Evolutionary conservation across 2,888 invertebrate species (phyloP), one percentile per base, ranked within the genome.

Genomic region (Xestoiulus laeticollis): DNA sequence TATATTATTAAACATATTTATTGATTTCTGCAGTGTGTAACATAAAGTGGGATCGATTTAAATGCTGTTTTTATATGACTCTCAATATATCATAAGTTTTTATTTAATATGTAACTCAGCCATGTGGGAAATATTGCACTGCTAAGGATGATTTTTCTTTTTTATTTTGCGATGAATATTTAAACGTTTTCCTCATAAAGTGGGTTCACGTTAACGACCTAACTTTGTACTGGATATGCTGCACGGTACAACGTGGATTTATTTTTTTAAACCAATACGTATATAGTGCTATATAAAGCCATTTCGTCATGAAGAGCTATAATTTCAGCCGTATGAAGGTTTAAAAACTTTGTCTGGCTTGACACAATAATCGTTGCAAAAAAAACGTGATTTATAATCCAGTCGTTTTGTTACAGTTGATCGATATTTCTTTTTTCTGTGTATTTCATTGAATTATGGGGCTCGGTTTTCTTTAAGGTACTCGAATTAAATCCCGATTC

Each of bases 361-460:
- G 53, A 53, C 53, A 53, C 53, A 53, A 53, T 53, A 53, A 53
- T 53, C 53, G n/a, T 53, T 16, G 1, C 19, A 10, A 53, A 53
- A 53, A 53, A 53, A 53, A 53, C n/a, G 53, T 53, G 53, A 53
- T 53, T 53, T 53, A 53, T 53, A 53, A 53, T 53, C 53, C n/a
- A n/a, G n/a, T n/a, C 53, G 53, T 53, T 53, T 53, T 53, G 53
- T 53, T 53, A n/a, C 19, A n/a, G 19, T 53, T 53, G 53, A 53
- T 53, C 53, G 53, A 53, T 53, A n/a, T 53, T 53, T 53, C 48
- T 53, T 53, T n/a, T 53, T 53, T 53, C 53, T 53, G 53, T 53
- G 10, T 53, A 1, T 53, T 53, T 53, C 53, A 53, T 53, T 53
- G 53, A 53, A 53, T 53, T 53, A 53, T 53, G 53, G 12, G 53